Conservation (phyloP, 1,140 invertebrate species). For the Helicoverpa zea region DNA sequence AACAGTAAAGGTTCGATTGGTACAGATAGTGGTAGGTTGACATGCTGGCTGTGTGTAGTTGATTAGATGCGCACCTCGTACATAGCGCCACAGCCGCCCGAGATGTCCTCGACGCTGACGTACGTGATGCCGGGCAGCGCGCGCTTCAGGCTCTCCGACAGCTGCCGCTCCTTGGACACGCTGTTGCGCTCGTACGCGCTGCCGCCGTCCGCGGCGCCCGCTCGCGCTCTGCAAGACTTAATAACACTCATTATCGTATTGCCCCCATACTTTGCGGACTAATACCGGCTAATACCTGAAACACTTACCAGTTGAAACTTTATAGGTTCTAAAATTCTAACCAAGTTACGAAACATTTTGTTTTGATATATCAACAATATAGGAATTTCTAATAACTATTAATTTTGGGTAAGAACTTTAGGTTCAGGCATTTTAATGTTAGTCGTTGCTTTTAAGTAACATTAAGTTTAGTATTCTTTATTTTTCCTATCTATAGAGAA, state of each 20-base stretch:
- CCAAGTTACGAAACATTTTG: slow-evolving; percentile 76
- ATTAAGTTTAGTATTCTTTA: no score
- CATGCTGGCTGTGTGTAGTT: no score
- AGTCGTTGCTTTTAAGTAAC: no score
- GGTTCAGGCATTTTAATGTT: no score
- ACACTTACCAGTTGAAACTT: slow-evolving; percentile 72
- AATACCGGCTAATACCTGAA: not conserved
- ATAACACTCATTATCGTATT: not conserved
- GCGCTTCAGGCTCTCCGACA: slow-evolving; percentile 83
- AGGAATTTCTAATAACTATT: not conserved
- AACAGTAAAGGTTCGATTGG: no score
- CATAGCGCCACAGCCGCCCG: slow-evolving; percentile 96
- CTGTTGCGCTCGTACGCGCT: slow-evolving; percentile 71
- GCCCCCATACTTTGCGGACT: not conserved
- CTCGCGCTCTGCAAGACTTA: slow-evolving; percentile 55
- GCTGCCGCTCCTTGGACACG: slow-evolving; percentile 73
- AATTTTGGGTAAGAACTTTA: not conserved
- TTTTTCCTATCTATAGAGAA: no score
- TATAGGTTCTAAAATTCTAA: slow-evolving; percentile 69
- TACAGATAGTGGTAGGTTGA: no score
- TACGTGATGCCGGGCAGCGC: slow-evolving; percentile 89
- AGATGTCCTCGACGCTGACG: slow-evolving; percentile 92
- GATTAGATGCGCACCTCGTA: slow-evolving; percentile 89
- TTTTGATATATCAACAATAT: no score
- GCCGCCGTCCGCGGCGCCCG: slow-evolving; percentile 34